Base-by-base conservation (phyloP, 2,888 invertebrate genomes). In the Bellardia bayeri region DNA sequence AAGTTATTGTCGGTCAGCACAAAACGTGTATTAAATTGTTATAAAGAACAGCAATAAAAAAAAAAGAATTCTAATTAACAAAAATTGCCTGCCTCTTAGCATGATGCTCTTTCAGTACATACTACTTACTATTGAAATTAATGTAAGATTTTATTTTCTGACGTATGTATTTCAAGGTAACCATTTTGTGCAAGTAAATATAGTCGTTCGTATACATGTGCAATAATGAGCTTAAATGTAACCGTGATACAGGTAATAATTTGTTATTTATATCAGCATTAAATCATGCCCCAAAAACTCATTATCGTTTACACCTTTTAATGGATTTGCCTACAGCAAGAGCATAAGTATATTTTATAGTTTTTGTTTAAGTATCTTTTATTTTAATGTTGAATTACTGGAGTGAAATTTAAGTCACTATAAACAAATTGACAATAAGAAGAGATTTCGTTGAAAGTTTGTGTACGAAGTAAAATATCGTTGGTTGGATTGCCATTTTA, bases 221-320 rank as follows among this genome's bases (percentile, higher is more conserved):
- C 42, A 33, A 30, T 40, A 54, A 54, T 64, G 49, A 64, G 33
- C 64, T 63, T 13, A 37, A 40, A 61, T 71, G 61, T 63, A 9
- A 9, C 37, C 40, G 61, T 14, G 23, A 23, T 69, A 7, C 79
- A 33, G 58, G 69, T 69, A 68, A 33, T 9, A 37, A 49, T 45
- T 45, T 23, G 3, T 58, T 51, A 33, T 68, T 79, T 79, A 45
- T 79, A 61, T 42, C n/a, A 33, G 14, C 40, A 45, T 40, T 58
- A 61, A 61, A 37, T 61, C 33, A 71, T 51, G 61, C 2, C 14
- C 16, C 14, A 49, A 61, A 61, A 61, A 40, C 68, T 79, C 68
- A 79, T 79, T 58, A 69, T 33, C 37, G 61, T 69, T 69, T 51
- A 69, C 79, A 80, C 79, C 49, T 78, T 78, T 68, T 45, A 16